Evolutionary conservation across 92 coral and sea anemone genomes (phyloP).

Genomic region (Phenganax subtilis): DNA sequence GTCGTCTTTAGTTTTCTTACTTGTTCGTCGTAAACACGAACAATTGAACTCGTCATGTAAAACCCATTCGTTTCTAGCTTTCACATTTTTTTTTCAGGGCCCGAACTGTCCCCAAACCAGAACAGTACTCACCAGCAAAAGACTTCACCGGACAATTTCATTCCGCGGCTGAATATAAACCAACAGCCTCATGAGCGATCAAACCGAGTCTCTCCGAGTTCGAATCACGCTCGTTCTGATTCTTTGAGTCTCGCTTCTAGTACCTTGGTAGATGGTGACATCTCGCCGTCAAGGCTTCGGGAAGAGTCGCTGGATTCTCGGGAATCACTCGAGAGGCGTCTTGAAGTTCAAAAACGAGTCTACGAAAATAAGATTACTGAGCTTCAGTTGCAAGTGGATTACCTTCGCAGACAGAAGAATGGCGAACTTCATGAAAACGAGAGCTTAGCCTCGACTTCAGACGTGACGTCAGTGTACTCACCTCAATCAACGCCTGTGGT

Average conservation of each 20-base stretch:
- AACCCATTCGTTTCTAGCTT: background rate
- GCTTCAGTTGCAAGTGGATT: constrained; percentile 35
- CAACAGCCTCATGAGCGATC: background rate
- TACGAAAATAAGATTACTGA: constrained; percentile 67
- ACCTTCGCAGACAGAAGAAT: constrained; percentile 29
- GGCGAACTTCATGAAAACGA: background rate
- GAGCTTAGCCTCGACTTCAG: constrained; percentile 26
- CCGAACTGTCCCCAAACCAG: background rate
- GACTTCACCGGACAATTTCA: background rate
- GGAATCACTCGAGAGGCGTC: constrained; percentile 38
- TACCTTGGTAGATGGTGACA: background rate
- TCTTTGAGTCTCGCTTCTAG: constrained; percentile 14
- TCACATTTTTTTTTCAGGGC: background rate
- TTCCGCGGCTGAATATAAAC: constrained; percentile 7
- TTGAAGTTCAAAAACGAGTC: constrained; percentile 44
- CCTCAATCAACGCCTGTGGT: constrained; percentile 23
- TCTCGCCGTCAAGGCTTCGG: background rate
- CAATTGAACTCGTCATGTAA: too few relatives aligned
- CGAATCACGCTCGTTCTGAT: background rate
- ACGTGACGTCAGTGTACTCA: constrained; percentile 39
- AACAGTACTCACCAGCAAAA: background rate
- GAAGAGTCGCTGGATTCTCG: constrained; percentile 58
- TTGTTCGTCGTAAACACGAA: too few relatives aligned
- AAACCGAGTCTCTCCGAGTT: background rate
- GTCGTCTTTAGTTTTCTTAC: too few relatives aligned